These are phyloP conservation scores for Molothrus aeneus DNA, from an alignment of 2,797 vertebrate species.

Conservation along the genomic window DNA sequence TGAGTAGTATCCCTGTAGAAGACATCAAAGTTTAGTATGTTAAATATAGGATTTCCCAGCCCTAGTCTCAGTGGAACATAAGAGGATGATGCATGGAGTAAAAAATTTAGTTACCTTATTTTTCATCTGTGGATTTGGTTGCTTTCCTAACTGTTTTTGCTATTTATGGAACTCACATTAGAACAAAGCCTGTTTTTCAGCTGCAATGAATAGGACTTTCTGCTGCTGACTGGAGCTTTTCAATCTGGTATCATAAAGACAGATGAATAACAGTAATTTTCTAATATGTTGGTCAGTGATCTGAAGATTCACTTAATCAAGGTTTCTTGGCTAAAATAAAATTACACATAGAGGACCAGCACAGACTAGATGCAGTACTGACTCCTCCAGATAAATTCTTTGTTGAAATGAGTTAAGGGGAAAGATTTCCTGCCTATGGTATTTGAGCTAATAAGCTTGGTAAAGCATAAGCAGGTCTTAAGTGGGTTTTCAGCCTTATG, in stretches of 20 bases:
- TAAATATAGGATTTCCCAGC: constrained; percentile 70
- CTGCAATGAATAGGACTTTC: constrained; percentile 36
- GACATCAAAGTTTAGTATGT: constrained; percentile 68
- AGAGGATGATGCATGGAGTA: constrained; percentile 58
- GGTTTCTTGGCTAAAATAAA: not conserved
- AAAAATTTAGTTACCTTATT: constrained; percentile 69
- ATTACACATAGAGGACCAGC: not conserved
- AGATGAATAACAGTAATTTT: constrained; percentile 19
- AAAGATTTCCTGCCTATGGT: not conserved
- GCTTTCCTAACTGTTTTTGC: constrained; percentile 65
- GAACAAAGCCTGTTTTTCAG: constrained; percentile 42
- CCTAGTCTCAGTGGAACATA: constrained; percentile 46
- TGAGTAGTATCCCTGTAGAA: constrained; percentile 65
- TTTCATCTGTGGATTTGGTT: constrained; percentile 58
- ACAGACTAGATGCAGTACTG: not conserved
- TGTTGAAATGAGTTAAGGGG: not conserved
- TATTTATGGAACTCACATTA: constrained; percentile 49
- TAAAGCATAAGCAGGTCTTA: not conserved
- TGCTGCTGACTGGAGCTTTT: constrained; percentile 60
- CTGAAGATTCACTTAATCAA: not conserved
- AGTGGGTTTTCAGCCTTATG: constrained; percentile 8
- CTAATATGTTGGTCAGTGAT: not conserved
- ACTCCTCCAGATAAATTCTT: not conserved
- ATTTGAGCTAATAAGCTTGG: not conserved
- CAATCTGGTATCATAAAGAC: not conserved